Conservation (phyloP, 2,113 vertebrate genomes). For the Sakesphorus luctuosus region DNA sequence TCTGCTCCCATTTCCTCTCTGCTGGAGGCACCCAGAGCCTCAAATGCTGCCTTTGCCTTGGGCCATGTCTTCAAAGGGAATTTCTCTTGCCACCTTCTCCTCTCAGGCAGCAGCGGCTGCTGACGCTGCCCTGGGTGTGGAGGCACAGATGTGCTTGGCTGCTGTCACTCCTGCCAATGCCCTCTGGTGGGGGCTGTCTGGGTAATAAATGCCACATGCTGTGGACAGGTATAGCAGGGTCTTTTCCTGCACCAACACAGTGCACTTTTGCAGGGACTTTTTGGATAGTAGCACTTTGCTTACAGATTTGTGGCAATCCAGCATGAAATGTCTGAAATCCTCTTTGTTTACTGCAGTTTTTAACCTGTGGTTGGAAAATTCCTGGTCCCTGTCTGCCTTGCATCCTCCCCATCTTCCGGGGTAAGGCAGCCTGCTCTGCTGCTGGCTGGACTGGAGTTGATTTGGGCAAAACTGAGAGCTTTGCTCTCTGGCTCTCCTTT, state of each 20-base stretch:
- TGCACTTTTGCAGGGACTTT: not conserved
- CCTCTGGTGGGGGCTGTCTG: not conserved
- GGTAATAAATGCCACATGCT: not conserved
- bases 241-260: not conserved
- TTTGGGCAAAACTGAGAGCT: not conserved
- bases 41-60: accelerated
- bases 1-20: not conserved
- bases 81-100: not conserved
- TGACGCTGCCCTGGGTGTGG: not conserved
- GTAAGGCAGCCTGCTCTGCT: not conserved
- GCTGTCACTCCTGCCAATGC: not conserved
- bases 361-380: not conserved
- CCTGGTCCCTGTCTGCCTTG: not conserved
- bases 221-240: accelerated
- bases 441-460: not conserved
- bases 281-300: not conserved
- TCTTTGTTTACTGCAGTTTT: not conserved
- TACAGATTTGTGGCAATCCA: not conserved
- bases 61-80: not conserved
- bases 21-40: not conserved
- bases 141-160: not conserved
- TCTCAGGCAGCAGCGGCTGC: not conserved
- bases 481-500: not conserved
- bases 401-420: not conserved
- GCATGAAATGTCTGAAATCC: not conserved